phyloP scores from a whole-genome alignment of 2,113 vertebrate genomes.

The Psettodes erumei region DNA sequence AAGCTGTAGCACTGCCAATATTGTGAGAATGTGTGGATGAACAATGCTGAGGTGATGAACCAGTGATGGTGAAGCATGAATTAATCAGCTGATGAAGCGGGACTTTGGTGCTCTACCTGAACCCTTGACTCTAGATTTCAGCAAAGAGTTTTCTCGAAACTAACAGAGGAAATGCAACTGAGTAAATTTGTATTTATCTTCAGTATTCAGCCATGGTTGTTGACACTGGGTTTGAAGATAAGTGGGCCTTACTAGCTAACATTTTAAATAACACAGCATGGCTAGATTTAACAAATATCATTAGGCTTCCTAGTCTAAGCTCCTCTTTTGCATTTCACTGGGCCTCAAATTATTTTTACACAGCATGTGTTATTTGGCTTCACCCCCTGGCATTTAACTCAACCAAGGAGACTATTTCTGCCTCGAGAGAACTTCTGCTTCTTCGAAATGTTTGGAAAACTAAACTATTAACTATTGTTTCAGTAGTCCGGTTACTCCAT shows the following conservation, averaged over 20 bases:
- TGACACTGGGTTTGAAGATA: not conserved
- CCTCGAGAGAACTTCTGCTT: not conserved
- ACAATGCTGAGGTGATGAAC: too few relatives aligned
- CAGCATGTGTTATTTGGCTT: not conserved
- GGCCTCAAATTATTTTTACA: not conserved
- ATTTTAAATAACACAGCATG: not conserved
- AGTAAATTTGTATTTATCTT: not conserved
- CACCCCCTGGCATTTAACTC: conserved; percentile 26
- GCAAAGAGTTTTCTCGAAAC: not conserved
- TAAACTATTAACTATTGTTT: conserved; percentile 1
- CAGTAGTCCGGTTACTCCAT: conserved; percentile 48
- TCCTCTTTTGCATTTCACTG: not conserved
- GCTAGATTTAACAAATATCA: not conserved
- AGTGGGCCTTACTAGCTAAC: not conserved
- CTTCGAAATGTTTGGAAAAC: conserved; percentile 21
- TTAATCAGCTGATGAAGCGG: not conserved
- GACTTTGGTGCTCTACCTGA: not conserved
- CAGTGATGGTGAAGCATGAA: not conserved
- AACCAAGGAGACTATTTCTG: conserved; percentile 54
- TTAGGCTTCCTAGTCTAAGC: not conserved
- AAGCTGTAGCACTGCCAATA: too few relatives aligned
- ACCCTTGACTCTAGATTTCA: not conserved
- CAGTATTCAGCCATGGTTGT: not conserved
- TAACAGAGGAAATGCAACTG: not conserved
- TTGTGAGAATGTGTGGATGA: too few relatives aligned